Conservation (phyloP, 2,888 invertebrate genomes). For the Melolontha melolontha region DNA sequence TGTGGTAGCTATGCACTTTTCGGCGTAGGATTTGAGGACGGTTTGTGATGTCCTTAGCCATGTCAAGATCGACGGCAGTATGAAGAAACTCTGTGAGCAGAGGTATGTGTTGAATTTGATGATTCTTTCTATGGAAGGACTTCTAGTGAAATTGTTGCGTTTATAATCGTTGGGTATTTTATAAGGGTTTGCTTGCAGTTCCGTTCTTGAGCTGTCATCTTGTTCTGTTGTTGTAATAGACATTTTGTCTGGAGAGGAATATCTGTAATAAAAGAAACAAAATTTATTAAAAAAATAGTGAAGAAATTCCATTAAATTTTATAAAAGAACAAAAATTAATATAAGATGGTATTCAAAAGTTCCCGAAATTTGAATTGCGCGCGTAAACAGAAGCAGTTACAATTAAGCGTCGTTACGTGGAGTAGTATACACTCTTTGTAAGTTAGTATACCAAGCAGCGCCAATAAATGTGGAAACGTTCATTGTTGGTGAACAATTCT, state of each 20-base stretch:
- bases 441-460: too few species aligned
- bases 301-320: too few species aligned
- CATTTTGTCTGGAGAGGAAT: slow-evolving; percentile 3
- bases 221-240: slow-evolving; percentile 31
- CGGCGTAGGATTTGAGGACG: slow-evolving; percentile 54
- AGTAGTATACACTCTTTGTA: too few species aligned
- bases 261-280: slow-evolving; percentile 18
- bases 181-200: slow-evolving; percentile 7
- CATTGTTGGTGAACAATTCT: too few species aligned
- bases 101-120: slow-evolving; percentile 60
- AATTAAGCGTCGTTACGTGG: too few species aligned
- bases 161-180: slow-evolving; percentile 16
- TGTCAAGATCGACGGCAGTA: slow-evolving; percentile 57
- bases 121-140: slow-evolving; percentile 59
- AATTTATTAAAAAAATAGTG: too few species aligned
- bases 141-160: slow-evolving; percentile 53
- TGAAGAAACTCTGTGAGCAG: slow-evolving; percentile 60
- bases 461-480: too few species aligned
- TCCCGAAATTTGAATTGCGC: too few species aligned
- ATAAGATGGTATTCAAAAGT: too few species aligned
- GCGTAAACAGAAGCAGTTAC: too few species aligned
- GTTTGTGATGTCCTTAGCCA: slow-evolving; percentile 59
- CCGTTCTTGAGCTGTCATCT: background rate
- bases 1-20: slow-evolving; percentile 54
- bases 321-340: too few species aligned